Percentiles rank a stretch among this genome's conserved stretches.
Conservation (phyloP, 2,888 invertebrate species). For the Drosophila testacea region DNA sequence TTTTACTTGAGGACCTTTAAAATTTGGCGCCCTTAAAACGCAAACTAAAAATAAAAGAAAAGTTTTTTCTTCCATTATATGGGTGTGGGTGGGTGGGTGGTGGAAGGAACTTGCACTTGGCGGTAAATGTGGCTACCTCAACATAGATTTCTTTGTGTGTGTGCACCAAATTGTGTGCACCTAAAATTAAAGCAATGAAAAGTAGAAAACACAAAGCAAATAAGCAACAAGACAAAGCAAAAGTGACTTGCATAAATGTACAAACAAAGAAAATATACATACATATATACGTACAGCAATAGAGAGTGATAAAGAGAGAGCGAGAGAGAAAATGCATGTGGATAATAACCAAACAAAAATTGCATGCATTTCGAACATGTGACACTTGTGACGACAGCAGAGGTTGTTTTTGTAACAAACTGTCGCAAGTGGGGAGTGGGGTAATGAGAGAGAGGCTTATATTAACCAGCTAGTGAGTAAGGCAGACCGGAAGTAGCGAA, state of each 20-base stretch:
- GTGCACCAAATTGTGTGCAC: not conserved
- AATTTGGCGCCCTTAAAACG: constrained; percentile 60
- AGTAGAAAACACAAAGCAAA: constrained; percentile 19
- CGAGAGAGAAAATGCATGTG: constrained; percentile 12
- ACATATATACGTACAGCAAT: not conserved
- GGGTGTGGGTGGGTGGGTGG: not conserved
- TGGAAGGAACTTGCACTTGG: constrained; percentile 68
- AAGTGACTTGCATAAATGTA: constrained; percentile 73
- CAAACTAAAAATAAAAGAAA: constrained; percentile 66
- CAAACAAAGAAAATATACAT: constrained; percentile 64
- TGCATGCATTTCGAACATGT: constrained; percentile 67
- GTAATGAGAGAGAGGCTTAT: not conserved
- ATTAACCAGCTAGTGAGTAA: not conserved
- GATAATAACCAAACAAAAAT: constrained; percentile 38
- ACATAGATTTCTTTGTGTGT: constrained; percentile 57
- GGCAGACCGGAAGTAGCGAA: constrained; percentile 52
- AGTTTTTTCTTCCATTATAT: constrained; percentile 3
- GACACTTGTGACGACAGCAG: constrained; percentile 62
- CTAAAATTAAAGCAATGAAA: constrained; percentile 57
- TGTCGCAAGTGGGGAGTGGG: not conserved
- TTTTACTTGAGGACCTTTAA: constrained; percentile 30
- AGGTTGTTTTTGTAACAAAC: constrained; percentile 3
- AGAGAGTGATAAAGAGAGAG: constrained; percentile 22
- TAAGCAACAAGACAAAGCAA: constrained; percentile 52
- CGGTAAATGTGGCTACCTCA: constrained; percentile 68